phyloP scores from a whole-genome alignment of 1,140 invertebrate genomes.

The Drosophila trapezifrons region DNA sequence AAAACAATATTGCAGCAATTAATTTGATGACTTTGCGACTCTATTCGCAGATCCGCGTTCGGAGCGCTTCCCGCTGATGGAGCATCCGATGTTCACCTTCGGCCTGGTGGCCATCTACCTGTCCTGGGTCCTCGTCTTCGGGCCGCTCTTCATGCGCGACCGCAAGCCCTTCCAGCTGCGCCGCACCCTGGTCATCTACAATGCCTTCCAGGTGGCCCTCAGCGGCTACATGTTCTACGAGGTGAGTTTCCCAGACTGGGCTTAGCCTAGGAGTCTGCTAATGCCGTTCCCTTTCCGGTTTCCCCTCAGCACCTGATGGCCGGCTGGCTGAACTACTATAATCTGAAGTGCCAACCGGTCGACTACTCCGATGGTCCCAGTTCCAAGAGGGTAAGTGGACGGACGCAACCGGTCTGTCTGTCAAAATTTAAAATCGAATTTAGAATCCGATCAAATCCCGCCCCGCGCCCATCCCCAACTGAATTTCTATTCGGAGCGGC shows the following conservation, averaged over 20 bases:
- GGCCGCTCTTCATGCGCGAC: conserved; percentile 94
- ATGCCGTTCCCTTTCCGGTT: conserved; percentile 4
- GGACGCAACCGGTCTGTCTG: conserved; percentile 23
- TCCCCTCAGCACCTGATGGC: conserved; percentile 91
- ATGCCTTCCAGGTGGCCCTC: conserved; percentile 94
- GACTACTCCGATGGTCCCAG: conserved; percentile 93
- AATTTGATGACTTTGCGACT: conserved; percentile 69
- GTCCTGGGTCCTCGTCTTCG: conserved; percentile 91
- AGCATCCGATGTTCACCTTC: conserved; percentile 93
- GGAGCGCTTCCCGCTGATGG: conserved; percentile 95
- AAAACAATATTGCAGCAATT: conserved; percentile 10
- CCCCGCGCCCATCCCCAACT: conserved; percentile 12
- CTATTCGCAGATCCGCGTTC: conserved; percentile 91
- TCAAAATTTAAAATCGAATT: conserved; percentile 13
- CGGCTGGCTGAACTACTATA: conserved; percentile 94
- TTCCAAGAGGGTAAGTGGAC: conserved; percentile 90
- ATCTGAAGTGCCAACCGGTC: conserved; percentile 95
- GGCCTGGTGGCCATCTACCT: conserved; percentile 92
- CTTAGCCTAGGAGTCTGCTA: not conserved
- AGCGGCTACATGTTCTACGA: conserved; percentile 95
- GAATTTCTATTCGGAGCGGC: conserved; percentile 9
- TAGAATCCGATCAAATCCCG: conserved; percentile 10
- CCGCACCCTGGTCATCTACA: conserved; percentile 93
- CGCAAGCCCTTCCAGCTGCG: conserved; percentile 93
- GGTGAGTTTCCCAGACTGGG: conserved; percentile 85